These are phyloP conservation scores for Drosophila incognita DNA, from an alignment of 2,888 invertebrate species.

Conservation along the genomic window DNA sequence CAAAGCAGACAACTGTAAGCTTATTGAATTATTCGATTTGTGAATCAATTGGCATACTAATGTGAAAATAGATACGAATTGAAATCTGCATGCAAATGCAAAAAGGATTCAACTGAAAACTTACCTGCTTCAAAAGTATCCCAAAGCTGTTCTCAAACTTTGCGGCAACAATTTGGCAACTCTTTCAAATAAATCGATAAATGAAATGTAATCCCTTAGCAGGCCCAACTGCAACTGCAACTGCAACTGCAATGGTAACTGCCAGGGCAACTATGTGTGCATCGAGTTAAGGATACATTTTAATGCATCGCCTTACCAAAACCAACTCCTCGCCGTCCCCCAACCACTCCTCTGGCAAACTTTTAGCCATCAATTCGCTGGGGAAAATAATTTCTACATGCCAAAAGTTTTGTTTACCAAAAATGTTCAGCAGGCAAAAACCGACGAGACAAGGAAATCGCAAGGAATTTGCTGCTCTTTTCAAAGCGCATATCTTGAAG, in stretches of 20 bases:
- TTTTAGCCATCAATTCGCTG: conserved; percentile 57
- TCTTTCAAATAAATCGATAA: conserved; percentile 70
- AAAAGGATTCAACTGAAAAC: conserved; percentile 59
- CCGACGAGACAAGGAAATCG: conserved; percentile 18
- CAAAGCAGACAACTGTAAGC: conserved; percentile 40
- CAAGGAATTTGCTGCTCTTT: conserved; percentile 16
- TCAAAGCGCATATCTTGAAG: neutral
- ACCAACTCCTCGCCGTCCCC: neutral
- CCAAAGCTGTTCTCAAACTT: conserved; percentile 38
- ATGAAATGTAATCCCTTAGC: conserved; percentile 71
- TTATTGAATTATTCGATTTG: conserved; percentile 75
- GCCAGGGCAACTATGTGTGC: conserved; percentile 23
- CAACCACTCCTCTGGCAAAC: conserved; percentile 29
- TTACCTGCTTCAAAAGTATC: conserved; percentile 47
- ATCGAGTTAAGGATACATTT: conserved; percentile 53
- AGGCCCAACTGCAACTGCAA: conserved; percentile 16
- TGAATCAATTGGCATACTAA: conserved; percentile 68
- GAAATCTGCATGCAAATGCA: conserved; percentile 65
- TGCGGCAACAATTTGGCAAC: conserved; percentile 56
- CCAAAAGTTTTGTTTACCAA: conserved; percentile 58
- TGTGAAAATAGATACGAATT: conserved; percentile 57
- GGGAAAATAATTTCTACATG: conserved; percentile 50
- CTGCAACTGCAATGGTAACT: conserved; percentile 18
- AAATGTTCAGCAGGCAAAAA: conserved; percentile 14
- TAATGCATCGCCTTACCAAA: conserved; percentile 41